Base-by-base conservation (phyloP, 92 coral and sea anemone genomes). In the Montipora capitata region DNA sequence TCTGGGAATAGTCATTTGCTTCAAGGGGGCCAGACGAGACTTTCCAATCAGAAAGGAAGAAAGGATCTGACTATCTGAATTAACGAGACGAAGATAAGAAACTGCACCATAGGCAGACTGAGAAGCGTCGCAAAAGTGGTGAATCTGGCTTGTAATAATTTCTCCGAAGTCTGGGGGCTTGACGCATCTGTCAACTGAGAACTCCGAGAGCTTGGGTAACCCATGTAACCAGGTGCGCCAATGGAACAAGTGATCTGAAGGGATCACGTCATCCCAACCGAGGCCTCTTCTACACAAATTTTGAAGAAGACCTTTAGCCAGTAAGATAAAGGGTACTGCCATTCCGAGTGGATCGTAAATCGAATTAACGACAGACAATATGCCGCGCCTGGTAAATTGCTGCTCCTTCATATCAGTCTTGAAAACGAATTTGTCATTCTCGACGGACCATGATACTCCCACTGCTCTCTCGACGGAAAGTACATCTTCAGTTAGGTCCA, bases 391-490 rank as follows among this genome's bases (percentile, higher is more conserved):
- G 72, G 72, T 66, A 9, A 9, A 27, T 8, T 41, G 72, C 27
- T 42, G 43, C 72, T 66, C 15, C 72, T 66, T 63, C 8, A 17
- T 17, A 15, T 63, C 1, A 17, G n/a, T 45, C 8, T 45, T 45
- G 1, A 45, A 45, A 45, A 20, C 20, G 20, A 20, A 75, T 8
- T 73, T 56, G 51, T 88, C 92, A 13, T 81, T 12, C 61, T 74
- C 87, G 2, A 88, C 92, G 15, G 65, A 65, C 87, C 92, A 88
- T 35, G 76, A 80, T 66, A 81, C 87, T 5, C 87, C 92, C 9
- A 80, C 74, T 3, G 92, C 87, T 52, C 91, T 87, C 74, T 87
- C 91, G 11, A 58, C n/a, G 52, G 92, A 82, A 40, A 88, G 78
- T 2, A 49, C 59, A 40, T 88, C 87, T 2, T 58, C 15, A 52